Evolutionary conservation across 2,113 vertebrate species (phyloP), one percentile per base, ranked within the genome.

Genomic region (Gnathonemus echidnorhynchus): DNA sequence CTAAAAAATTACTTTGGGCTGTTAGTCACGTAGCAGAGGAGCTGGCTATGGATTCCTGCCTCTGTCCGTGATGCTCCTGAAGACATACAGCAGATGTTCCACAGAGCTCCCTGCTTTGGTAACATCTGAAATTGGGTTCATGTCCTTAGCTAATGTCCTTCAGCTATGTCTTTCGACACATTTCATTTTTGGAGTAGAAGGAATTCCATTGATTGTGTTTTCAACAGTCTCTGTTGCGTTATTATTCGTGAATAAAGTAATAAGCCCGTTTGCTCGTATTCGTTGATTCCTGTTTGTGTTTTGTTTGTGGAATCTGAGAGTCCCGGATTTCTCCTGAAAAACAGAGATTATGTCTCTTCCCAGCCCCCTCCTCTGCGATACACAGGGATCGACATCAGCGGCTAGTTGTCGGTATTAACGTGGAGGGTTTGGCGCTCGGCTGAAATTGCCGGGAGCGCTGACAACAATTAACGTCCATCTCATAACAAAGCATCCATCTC

Each of bases 401-500:
- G 0, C 24, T 62, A 45, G 31, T 62, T 49, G 24, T 91, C 89
- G 31, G 48, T 52, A 48, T 91, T 86, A 89, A 92, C 90, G 48
- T 80, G 50, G 89, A 31, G 86, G 48, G 17, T 52, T 50, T 85
- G 85, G 89, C 84, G 53, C 91, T 49, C n/a, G 7, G n/a, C 7
- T 66, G 62, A 70, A 70, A 31, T 6, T 27, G n/a, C 62, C 27
- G 3, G n/a, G n/a, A 70, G 62, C 27, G n/a, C 10, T 13, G 62
- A 52, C 39, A 62, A 89, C 89, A 87, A 89, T 90, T 92, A 92
- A 85, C 90, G 88, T 84, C 50, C 53, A 53, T 91, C 87, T 48
- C 56, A 89, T 80, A 70, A 87, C 91, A 85, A 83, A 89, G 84
- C 62, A 50, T 52, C 49, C 86, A 9, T 39, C 88, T 86, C 85